A percentile compares a stretch with the other conserved stretches of the same genome.
Conservation (phyloP, 2,888 invertebrate genomes). For the Latrodectus hesperus region DNA sequence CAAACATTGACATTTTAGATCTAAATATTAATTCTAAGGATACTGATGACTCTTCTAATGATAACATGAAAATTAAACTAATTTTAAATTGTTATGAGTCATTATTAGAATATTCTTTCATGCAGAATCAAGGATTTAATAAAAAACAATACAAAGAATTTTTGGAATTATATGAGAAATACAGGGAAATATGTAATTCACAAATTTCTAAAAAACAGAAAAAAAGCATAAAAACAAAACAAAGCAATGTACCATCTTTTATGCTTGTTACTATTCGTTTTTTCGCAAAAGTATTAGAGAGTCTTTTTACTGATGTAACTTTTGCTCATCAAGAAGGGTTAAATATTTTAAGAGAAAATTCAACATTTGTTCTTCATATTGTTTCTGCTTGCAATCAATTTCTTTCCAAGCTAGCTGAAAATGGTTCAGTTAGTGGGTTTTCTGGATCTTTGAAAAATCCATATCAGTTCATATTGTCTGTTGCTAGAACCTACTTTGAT, state of each 20-base stretch:
- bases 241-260: neutral
- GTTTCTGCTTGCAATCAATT: slow-evolving; percentile 47
- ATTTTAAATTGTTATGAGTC: slow-evolving; percentile 81
- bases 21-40: slow-evolving; percentile 37
- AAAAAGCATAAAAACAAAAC: slow-evolving; percentile 42
- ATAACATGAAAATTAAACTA: slow-evolving; percentile 73
- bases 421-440: slow-evolving; percentile 43
- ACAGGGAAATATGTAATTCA: slow-evolving; percentile 29
- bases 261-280: slow-evolving; percentile 28
- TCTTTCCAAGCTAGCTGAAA: slow-evolving; percentile 40
- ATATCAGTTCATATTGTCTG: slow-evolving; percentile 17
- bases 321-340: slow-evolving; percentile 56
- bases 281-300: slow-evolving; percentile 35
- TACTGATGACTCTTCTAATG: slow-evolving; percentile 14
- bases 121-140: slow-evolving; percentile 27
- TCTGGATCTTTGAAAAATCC: slow-evolving; percentile 25
- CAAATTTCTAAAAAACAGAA: slow-evolving; percentile 44
- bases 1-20: slow-evolving; percentile 18
- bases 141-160: slow-evolving; percentile 39
- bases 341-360: slow-evolving; percentile 39
- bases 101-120: slow-evolving; percentile 77
- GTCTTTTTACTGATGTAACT: slow-evolving; percentile 36
- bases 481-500: slow-evolving; percentile 42
- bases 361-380: slow-evolving; percentile 41
- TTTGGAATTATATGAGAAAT: slow-evolving; percentile 40